phyloP scores from a whole-genome alignment of 2,888 invertebrate genomes.

The Mythimna loreyi region DNA sequence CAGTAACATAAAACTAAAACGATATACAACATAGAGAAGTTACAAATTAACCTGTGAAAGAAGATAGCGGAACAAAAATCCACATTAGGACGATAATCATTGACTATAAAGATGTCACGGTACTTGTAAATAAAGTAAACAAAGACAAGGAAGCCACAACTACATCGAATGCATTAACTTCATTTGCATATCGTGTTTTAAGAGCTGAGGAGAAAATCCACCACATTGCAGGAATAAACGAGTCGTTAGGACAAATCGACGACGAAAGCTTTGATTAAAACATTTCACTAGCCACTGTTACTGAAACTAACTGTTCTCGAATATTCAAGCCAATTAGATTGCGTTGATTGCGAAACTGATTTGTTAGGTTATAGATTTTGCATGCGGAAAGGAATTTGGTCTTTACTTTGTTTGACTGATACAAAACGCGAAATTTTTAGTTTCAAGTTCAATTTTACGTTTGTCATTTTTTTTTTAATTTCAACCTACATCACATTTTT shows the following conservation, averaged over 20 bases:
- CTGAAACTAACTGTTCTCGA: conserved; percentile 60
- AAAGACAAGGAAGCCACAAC: conserved; percentile 59
- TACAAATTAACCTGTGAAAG: conserved; percentile 25
- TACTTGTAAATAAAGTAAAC: conserved; percentile 53
- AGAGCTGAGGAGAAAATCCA: conserved; percentile 54
- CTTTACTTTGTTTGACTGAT: conserved; percentile 12
- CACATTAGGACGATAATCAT: conserved; percentile 46
- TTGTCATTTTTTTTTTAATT: neutral
- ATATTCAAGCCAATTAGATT: conserved; percentile 58
- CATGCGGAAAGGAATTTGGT: conserved; percentile 35
- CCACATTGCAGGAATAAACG: conserved; percentile 57
- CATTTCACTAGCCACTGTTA: conserved; percentile 61
- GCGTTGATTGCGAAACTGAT: conserved; percentile 55
- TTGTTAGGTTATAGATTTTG: conserved; percentile 57
- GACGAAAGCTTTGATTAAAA: conserved; percentile 71
- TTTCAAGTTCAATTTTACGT: neutral
- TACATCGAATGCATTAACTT: conserved; percentile 65
- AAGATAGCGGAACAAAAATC: conserved; percentile 47
- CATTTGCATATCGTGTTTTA: conserved; percentile 76
- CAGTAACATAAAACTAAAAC: conserved; percentile 25
- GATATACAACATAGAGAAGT: conserved; percentile 12
- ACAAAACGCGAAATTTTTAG: neutral
- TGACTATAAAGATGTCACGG: conserved; percentile 56
- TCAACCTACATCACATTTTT: no score
- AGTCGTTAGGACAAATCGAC: conserved; percentile 72